Conservation (phyloP, 2,797 vertebrate genomes). For the Rhadinocentrus ornatus region DNA sequence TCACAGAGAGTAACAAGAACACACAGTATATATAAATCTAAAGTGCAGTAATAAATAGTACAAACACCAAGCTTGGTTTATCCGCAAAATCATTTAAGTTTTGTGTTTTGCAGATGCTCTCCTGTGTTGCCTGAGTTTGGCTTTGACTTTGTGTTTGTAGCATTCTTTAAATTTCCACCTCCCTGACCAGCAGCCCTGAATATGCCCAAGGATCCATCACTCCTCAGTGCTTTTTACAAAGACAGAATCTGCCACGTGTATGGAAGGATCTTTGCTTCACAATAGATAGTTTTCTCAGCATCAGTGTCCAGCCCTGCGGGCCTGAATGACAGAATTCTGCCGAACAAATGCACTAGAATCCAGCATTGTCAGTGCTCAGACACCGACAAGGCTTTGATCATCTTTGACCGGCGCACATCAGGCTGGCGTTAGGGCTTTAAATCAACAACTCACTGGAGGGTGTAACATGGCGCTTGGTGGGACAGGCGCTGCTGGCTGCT, state of each 20-base stretch:
- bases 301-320: slow-evolving; percentile 86
- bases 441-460: slow-evolving; percentile 89
- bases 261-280: slow-evolving; percentile 79
- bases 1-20: neutral
- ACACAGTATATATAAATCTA: slow-evolving; percentile 23
- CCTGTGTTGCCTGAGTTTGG: slow-evolving; percentile 58
- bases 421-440: slow-evolving; percentile 96
- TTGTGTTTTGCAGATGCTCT: slow-evolving; percentile 55
- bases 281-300: slow-evolving; percentile 92
- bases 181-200: slow-evolving; percentile 71
- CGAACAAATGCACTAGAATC: slow-evolving; percentile 90
- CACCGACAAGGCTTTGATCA: slow-evolving; percentile 94
- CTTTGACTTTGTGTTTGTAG: slow-evolving; percentile 76
- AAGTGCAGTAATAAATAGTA: slow-evolving; percentile 16
- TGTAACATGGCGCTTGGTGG: slow-evolving; percentile 82
- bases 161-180: slow-evolving; percentile 78
- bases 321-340: slow-evolving; percentile 86
- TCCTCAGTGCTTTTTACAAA: slow-evolving; percentile 73
- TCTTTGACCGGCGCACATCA: slow-evolving; percentile 93
- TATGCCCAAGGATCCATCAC: slow-evolving; percentile 76
- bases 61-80: slow-evolving; percentile 12
- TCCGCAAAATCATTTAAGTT: slow-evolving; percentile 33
- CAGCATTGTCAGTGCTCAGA: slow-evolving; percentile 85
- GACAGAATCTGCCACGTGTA: slow-evolving; percentile 82
- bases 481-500: slow-evolving; percentile 74